Evolutionary conservation across 2,888 invertebrate genomes (phyloP).

Genomic region (Drosophila anceps): DNA sequence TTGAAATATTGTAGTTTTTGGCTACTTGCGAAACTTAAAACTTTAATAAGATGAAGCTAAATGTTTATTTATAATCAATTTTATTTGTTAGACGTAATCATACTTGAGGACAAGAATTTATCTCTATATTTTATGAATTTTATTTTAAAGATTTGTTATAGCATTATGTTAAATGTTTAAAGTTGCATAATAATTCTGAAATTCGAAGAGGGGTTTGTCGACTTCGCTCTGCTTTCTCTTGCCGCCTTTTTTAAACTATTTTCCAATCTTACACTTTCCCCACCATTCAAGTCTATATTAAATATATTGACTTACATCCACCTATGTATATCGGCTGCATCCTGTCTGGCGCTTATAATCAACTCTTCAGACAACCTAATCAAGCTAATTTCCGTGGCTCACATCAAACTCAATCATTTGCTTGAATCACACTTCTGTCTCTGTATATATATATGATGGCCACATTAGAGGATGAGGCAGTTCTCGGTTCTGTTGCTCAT

Average conservation of each 20-base stretch:
- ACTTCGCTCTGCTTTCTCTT: background rate
- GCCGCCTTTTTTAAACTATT: background rate
- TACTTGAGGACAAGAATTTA: background rate
- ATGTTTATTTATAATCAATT: background rate
- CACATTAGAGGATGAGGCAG: background rate
- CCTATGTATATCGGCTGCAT: conserved; percentile 4
- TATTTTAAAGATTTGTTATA: too few relatives aligned
- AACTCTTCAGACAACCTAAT: conserved; percentile 44
- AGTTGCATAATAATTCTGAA: too few relatives aligned
- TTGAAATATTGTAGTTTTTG: background rate
- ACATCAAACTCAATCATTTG: conserved; percentile 14
- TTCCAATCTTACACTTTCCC: background rate
- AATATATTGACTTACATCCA: conserved; percentile 1
- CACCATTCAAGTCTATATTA: background rate
- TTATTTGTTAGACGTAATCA: background rate
- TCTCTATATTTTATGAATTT: background rate
- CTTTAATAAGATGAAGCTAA: too few relatives aligned
- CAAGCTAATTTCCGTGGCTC: conserved; percentile 50
- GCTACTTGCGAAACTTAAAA: too few relatives aligned
- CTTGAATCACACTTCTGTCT: conserved; percentile 10
- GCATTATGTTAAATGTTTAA: too few relatives aligned
- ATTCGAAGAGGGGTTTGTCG: too few relatives aligned
- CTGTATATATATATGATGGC: background rate
- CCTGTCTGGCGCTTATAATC: conserved; percentile 28
- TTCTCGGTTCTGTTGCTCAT: conserved; percentile 3